A percentile compares a stretch with the other conserved stretches of the same genome.
Evolutionary conservation across 1,140 invertebrate species (phyloP).

Genomic region (Drosophila varians): DNA sequence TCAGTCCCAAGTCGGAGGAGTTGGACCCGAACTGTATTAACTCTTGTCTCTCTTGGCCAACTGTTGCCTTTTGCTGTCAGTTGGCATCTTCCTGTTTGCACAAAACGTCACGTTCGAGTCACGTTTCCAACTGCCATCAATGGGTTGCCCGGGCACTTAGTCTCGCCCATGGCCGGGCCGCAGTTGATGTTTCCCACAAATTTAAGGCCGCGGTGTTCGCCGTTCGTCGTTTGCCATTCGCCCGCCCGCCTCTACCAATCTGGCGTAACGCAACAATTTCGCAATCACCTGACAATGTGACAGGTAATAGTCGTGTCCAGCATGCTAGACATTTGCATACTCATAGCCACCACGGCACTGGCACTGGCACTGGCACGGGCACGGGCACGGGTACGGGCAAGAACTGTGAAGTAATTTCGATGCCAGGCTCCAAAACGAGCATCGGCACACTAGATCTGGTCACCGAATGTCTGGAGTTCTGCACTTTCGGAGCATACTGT

Average conservation of each 20-base stretch:
- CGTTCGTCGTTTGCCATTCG: conserved; percentile 17
- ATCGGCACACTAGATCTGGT: conserved; percentile 30
- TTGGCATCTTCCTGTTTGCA: conserved; percentile 81
- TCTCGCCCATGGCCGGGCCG: conserved; percentile 60
- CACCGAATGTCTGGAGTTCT: conserved; percentile 19
- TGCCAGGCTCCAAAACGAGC: conserved; percentile 32
- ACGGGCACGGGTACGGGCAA: conserved; percentile 2
- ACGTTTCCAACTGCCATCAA: conserved; percentile 74
- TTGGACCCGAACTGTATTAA: conserved; percentile 76
- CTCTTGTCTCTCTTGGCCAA: conserved; percentile 58
- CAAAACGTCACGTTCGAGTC: conserved; percentile 80
- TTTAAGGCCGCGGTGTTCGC: conserved; percentile 60
- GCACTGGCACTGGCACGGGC: neutral
- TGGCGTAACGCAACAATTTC: conserved; percentile 81
- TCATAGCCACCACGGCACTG: conserved; percentile 24
- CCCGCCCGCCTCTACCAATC: too few relatives aligned
- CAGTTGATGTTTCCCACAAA: conserved; percentile 81
- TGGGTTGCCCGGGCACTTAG: conserved; percentile 43
- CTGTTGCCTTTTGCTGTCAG: conserved; percentile 67
- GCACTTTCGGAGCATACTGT: conserved; percentile 61
- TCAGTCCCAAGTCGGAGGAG: conserved; percentile 2
- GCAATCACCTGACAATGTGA: conserved; percentile 82
- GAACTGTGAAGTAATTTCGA: conserved; percentile 69
- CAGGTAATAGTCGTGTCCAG: conserved; percentile 81
- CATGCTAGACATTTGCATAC: conserved; percentile 68